Percentiles rank a stretch among this genome's conserved stretches.
phyloP scores from a whole-genome alignment of 2,113 vertebrate species.

The Crotophaga sulcirostris region DNA sequence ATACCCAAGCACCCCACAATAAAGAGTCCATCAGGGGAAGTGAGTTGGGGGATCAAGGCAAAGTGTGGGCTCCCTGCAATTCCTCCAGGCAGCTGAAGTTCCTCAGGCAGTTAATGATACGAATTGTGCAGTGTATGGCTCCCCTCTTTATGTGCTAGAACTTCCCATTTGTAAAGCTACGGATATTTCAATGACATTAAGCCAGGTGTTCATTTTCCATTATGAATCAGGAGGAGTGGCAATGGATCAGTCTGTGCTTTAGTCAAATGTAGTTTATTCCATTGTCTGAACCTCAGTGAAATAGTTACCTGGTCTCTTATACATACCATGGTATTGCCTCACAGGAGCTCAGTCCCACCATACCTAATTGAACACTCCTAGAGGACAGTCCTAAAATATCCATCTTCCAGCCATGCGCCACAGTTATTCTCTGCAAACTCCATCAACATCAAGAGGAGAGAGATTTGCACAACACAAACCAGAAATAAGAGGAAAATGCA shows the following conservation, averaged over 20 bases:
- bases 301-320: background rate
- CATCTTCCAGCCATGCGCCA: background rate
- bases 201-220: background rate
- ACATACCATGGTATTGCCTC: background rate
- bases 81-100: background rate
- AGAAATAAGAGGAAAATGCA: background rate
- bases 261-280: background rate
- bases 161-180: background rate
- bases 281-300: background rate
- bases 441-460: rapidly evolving
- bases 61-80: background rate
- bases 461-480: background rate
- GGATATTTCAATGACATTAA: background rate
- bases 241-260: background rate
- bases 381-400: background rate
- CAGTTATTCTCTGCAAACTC: background rate
- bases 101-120: background rate
- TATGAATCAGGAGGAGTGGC: background rate
- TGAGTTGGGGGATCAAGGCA: background rate
- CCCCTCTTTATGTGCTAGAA: background rate
- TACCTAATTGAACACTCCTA: background rate
- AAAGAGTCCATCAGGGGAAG: background rate
- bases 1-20: background rate
- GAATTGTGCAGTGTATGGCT: background rate
- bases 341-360: background rate